phyloP scores from a whole-genome alignment of 2,797 vertebrate species.

The Pyrocephalus nanus region DNA sequence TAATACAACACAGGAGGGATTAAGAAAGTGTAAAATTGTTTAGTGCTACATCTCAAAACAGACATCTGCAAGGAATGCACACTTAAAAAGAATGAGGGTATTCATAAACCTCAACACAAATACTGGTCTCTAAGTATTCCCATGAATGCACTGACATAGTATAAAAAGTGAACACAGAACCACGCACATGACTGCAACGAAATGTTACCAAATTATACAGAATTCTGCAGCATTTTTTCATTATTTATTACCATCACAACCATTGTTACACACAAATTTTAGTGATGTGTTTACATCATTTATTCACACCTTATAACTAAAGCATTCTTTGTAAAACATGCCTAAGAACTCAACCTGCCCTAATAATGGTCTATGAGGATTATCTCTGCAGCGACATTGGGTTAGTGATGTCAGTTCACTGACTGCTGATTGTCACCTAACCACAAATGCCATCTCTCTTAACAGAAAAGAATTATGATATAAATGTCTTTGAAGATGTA shows the following conservation, averaged over 20 bases:
- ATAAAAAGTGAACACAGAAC: not conserved
- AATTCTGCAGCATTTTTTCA: not conserved
- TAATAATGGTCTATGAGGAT: not conserved
- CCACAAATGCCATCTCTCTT: not conserved
- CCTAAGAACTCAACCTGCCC: not conserved
- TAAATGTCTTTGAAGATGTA: not conserved
- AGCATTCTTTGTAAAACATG: not conserved
- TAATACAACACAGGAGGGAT: not conserved
- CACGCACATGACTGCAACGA: not conserved
- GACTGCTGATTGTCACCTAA: not conserved
- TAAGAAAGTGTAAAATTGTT: not conserved
- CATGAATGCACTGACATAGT: not conserved
- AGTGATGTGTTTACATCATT: not conserved
- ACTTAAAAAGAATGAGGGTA: not conserved
- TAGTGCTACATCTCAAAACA: not conserved
- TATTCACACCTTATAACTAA: not conserved
- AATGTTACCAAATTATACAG: not conserved
- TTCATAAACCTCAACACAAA: not conserved
- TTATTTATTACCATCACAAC: not conserved
- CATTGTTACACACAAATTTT: not conserved
- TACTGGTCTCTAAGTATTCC: not conserved
- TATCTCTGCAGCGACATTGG: not conserved
- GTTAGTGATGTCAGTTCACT: not conserved
- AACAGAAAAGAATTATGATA: not conserved
- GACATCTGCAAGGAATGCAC: not conserved